phyloP scores from a whole-genome alignment of 2,797 vertebrate genomes.

The Malurus leucopterus region DNA sequence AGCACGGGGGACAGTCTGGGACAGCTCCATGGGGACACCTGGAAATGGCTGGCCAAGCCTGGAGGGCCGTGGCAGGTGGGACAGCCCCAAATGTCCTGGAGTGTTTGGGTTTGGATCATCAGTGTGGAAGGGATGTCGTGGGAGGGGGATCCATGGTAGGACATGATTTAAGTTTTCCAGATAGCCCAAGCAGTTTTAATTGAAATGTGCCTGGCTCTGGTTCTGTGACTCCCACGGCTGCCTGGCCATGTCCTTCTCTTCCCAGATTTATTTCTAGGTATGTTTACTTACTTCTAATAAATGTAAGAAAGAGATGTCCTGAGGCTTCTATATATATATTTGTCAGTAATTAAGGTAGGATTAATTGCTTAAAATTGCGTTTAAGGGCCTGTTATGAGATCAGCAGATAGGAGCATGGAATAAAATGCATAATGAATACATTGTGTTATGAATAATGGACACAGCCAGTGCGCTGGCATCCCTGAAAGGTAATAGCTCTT shows the following conservation, averaged over 20 bases:
- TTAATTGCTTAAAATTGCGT: conserved; percentile 35
- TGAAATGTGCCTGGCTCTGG: not conserved
- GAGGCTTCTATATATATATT: not conserved
- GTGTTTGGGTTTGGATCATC: not conserved
- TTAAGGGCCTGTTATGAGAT: conserved; percentile 20
- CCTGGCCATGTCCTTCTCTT: not conserved
- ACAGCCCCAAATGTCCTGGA: not conserved
- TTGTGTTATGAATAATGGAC: conserved; percentile 47
- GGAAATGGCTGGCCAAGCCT: not conserved
- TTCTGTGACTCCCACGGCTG: not conserved
- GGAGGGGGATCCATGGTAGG: not conserved
- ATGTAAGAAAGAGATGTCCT: not conserved
- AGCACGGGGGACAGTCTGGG: not conserved
- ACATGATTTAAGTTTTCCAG: not conserved
- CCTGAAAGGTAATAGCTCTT: conserved; percentile 47
- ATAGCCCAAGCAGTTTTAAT: rapidly evolving
- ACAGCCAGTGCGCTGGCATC: conserved; percentile 27
- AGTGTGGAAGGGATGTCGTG: rapidly evolving
- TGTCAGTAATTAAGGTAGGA: conserved; percentile 28
- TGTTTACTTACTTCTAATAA: conserved; percentile 6
- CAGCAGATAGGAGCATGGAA: not conserved
- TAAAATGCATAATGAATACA: conserved; percentile 26
- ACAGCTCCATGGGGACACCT: not conserved
- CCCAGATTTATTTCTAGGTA: not conserved
- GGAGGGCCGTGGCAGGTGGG: not conserved